These are phyloP conservation scores for Trichopoda pennipes DNA, from an alignment of 2,888 invertebrate species.

Conservation along the genomic window DNA sequence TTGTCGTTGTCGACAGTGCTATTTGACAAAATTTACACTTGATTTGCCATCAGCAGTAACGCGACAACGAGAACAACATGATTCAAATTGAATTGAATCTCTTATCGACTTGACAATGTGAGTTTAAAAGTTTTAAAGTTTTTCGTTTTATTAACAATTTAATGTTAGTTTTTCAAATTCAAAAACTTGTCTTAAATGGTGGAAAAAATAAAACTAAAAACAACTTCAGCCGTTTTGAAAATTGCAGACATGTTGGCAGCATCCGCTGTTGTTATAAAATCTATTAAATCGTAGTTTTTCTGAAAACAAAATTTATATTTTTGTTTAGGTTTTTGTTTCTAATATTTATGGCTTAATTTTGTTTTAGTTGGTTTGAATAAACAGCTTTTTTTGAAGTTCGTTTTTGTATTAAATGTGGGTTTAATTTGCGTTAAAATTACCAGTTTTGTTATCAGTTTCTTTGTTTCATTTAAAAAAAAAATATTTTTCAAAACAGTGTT, in stretches of 20 bases:
- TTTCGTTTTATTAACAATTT: neutral
- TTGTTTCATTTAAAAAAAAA: slow-evolving; percentile 24
- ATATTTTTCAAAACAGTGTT: slow-evolving; percentile 10
- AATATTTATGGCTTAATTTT: slow-evolving; percentile 10
- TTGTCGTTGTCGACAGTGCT: neutral
- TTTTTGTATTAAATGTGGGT: slow-evolving; percentile 41
- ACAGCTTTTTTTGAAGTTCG: slow-evolving; percentile 9
- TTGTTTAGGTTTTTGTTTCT: slow-evolving; percentile 11
- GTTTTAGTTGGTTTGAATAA: neutral
- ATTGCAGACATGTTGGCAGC: slow-evolving; percentile 65
- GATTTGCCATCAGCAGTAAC: slow-evolving; percentile 27
- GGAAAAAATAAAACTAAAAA: slow-evolving; percentile 2
- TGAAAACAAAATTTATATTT: neutral
- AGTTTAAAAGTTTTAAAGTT: neutral
- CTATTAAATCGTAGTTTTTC: slow-evolving; percentile 33
- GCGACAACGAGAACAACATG: no score
- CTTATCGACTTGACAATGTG: slow-evolving; percentile 1
- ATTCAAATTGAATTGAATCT: slow-evolving; percentile 10
- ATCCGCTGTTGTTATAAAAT: slow-evolving; percentile 50
- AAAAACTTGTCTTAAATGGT: slow-evolving; percentile 26
- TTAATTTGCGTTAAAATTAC: slow-evolving; percentile 42
- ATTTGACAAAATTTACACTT: slow-evolving; percentile 29
- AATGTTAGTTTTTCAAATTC: neutral
- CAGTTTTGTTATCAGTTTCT: slow-evolving; percentile 1
- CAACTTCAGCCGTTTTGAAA: slow-evolving; percentile 19